A percentile compares a stretch with the other conserved stretches of the same genome.
phyloP scores from a whole-genome alignment of 2,797 vertebrate genomes.

The Lepilemur septentrionalis region DNA sequence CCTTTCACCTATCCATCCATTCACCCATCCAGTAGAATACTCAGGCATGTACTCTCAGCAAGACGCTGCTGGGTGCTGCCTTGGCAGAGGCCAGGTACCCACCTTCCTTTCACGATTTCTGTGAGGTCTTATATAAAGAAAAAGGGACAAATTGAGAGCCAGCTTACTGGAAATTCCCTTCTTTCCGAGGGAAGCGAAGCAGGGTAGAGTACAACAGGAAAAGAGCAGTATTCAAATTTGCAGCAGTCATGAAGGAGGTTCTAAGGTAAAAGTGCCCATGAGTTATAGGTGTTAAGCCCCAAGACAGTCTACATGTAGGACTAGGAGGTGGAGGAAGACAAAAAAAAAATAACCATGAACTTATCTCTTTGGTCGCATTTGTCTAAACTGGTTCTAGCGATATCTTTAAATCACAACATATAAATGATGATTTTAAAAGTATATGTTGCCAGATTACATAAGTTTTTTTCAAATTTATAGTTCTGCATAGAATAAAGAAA shows the following conservation, averaged over 20 bases:
- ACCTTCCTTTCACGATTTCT: neutral
- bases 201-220: neutral
- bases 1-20: neutral
- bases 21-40: neutral
- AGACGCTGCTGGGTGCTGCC: neutral
- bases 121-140: neutral
- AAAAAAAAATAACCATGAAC: neutral
- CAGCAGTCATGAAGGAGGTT: neutral
- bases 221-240: neutral
- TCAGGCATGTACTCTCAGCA: neutral
- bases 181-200: neutral
- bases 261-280: neutral
- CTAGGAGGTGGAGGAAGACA: neutral
- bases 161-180: neutral
- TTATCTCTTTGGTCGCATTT: neutral
- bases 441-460: neutral
- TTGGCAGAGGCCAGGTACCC: neutral
- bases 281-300: neutral
- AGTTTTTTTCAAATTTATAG: neutral
- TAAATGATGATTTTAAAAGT: neutral
- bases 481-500: neutral
- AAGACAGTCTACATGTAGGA: neutral
- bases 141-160: neutral
- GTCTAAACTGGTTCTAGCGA: neutral
- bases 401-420: neutral